Conservation (phyloP, 2,113 vertebrate species). For the Phasianus colchicus region DNA sequence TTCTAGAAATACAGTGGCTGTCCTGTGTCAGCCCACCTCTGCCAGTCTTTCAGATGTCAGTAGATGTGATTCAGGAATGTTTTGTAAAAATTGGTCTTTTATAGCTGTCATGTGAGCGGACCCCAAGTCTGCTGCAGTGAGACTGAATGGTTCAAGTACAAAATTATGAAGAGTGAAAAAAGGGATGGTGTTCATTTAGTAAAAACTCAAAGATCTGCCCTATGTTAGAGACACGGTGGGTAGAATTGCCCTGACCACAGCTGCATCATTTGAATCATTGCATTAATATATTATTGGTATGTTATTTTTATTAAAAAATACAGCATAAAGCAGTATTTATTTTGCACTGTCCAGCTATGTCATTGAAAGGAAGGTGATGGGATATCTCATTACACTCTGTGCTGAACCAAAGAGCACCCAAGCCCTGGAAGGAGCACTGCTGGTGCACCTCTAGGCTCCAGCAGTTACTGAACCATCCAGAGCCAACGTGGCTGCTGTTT, state of each 20-base stretch:
- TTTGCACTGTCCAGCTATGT: accelerated
- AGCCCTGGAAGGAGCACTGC: not conserved
- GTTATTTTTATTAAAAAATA: not conserved
- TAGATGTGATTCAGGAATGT: not conserved
- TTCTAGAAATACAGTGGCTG: not conserved
- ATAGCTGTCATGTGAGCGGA: not conserved
- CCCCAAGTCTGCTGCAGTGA: accelerated
- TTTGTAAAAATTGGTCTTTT: not conserved
- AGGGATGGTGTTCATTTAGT: not conserved
- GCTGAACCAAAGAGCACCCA: not conserved
- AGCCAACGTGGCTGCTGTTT: not conserved
- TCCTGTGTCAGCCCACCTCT: not conserved
- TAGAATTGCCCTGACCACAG: not conserved
- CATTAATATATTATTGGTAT: not conserved
- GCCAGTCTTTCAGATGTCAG: too few species aligned
- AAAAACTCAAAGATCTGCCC: accelerated
- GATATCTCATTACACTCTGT: accelerated
- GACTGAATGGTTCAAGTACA: accelerated
- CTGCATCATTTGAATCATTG: not conserved
- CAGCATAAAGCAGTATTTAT: not conserved
- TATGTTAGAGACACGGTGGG: accelerated
- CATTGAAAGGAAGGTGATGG: accelerated
- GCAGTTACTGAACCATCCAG: not conserved
- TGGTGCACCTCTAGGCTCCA: not conserved
- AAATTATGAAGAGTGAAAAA: not conserved